A percentile compares a stretch with the other conserved stretches of the same genome.
Conservation (phyloP, 2,797 vertebrate genomes). For the Novumbra hubbsi region DNA sequence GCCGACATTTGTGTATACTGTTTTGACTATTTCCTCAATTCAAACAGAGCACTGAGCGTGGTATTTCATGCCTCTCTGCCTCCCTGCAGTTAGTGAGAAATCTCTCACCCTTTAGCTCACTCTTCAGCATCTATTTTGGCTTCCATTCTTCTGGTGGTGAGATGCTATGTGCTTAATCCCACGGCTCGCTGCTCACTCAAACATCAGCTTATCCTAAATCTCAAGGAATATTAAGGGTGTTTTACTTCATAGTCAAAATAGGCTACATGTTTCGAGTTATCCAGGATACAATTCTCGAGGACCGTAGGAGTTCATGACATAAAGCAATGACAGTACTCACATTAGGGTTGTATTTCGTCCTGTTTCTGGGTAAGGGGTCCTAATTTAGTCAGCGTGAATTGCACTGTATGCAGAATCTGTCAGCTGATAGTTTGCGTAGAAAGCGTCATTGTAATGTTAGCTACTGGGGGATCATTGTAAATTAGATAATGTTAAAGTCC, state of each 20-base stretch:
- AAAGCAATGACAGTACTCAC: not conserved
- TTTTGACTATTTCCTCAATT: not conserved
- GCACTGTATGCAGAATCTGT: not conserved
- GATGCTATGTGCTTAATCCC: conserved; percentile 2
- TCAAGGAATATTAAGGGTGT: not conserved
- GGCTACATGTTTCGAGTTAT: not conserved
- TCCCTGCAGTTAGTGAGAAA: not conserved
- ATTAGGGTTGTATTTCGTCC: not conserved
- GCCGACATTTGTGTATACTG: not conserved
- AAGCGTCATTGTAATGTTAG: not conserved
- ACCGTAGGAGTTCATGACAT: too few relatives aligned
- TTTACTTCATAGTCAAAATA: not conserved
- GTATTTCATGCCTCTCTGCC: conserved; percentile 12
- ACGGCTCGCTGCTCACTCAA: not conserved
- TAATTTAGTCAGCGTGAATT: not conserved
- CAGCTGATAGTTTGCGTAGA: not conserved
- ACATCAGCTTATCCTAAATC: not conserved
- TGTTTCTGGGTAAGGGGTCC: not conserved
- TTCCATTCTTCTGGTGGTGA: not conserved
- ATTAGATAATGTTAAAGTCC: not conserved
- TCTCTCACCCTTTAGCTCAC: not conserved
- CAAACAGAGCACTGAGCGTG: not conserved
- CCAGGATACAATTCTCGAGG: not conserved
- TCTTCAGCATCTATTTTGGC: not conserved
- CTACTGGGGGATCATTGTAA: not conserved